phyloP scores from a whole-genome alignment of 2,797 vertebrate species.

The Myotis vivesi region DNA sequence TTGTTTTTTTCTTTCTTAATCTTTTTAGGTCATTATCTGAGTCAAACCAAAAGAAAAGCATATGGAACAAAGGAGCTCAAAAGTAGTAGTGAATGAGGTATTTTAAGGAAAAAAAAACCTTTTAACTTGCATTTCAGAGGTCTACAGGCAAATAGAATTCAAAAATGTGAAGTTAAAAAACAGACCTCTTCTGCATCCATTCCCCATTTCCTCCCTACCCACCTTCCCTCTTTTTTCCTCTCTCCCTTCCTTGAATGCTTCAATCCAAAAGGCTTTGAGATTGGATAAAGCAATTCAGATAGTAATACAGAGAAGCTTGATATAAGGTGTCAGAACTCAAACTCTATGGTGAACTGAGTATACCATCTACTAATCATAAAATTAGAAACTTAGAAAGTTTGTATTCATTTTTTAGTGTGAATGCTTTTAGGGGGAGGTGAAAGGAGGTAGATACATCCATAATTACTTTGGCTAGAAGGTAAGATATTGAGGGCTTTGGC shows the following conservation, averaged over 20 bases:
- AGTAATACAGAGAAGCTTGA: neutral
- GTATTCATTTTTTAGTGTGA: neutral
- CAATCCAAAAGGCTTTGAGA: neutral
- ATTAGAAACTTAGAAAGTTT: neutral
- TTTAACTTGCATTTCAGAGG: neutral
- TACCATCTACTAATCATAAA: neutral
- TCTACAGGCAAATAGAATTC: neutral
- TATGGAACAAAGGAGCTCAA: neutral
- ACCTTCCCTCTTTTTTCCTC: neutral
- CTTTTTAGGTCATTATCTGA: neutral
- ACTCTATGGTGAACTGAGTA: neutral
- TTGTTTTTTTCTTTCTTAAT: neutral
- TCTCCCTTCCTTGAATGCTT: neutral
- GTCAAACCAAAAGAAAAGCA: neutral
- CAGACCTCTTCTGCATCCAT: neutral
- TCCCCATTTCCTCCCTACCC: neutral
- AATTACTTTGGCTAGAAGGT: neutral
- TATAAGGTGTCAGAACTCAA: neutral
- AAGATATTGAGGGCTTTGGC: neutral
- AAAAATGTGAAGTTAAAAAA: neutral
- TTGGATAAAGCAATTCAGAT: neutral
- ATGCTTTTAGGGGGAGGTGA: neutral
- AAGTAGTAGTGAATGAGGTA: neutral
- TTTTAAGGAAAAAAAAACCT: neutral
- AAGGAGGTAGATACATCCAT: rapidly evolving